Evolutionary conservation across 2,113 vertebrate species (phyloP).

Genomic region (Microcebus murinus): DNA sequence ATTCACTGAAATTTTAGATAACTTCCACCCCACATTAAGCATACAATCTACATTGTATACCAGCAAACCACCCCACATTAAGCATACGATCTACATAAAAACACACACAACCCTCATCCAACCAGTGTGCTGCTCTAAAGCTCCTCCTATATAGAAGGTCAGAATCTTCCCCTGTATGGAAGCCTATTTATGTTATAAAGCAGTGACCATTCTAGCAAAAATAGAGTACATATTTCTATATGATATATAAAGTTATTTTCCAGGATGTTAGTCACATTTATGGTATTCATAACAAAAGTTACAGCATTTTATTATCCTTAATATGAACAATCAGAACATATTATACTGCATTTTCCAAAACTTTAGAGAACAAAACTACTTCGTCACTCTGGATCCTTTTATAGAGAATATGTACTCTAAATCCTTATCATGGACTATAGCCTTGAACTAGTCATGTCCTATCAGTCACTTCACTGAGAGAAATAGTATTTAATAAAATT

Average conservation of each 20-base stretch:
- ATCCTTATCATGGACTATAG: neutral
- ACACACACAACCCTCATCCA: neutral
- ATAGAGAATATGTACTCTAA: neutral
- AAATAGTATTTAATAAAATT: slow-evolving; percentile 11
- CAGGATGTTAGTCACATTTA: neutral
- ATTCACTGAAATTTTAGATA: neutral
- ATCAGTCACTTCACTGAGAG: neutral
- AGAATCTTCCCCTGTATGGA: neutral
- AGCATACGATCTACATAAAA: neutral
- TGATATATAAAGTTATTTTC: neutral
- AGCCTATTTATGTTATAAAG: neutral
- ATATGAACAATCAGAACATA: neutral
- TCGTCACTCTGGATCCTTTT: neutral
- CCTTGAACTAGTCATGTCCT: neutral
- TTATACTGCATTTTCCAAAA: neutral
- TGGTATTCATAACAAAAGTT: neutral
- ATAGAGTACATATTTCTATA: neutral
- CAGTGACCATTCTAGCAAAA: neutral
- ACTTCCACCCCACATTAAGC: neutral
- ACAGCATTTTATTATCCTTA: neutral
- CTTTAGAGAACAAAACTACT: neutral
- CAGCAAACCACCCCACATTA: neutral
- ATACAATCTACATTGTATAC: neutral
- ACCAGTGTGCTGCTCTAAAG: neutral
- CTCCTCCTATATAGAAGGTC: neutral